phyloP scores from a whole-genome alignment of 1,140 invertebrate genomes.

The Lysiphlebus fabarum region DNA sequence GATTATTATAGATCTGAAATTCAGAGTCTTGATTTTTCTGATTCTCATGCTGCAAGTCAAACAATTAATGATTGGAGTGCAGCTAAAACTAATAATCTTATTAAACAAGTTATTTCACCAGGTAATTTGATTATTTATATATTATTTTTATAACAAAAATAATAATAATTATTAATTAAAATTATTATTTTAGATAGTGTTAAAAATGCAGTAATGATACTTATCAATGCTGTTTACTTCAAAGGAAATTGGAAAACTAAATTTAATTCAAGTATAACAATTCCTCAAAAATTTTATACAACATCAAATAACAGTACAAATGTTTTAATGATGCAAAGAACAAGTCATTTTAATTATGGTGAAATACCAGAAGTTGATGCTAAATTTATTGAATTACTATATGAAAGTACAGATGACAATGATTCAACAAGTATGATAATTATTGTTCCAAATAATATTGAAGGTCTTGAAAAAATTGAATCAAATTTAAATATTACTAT shows the following conservation, averaged over 20 bases:
- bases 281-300: conserved; percentile 44
- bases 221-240: conserved; percentile 84
- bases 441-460: conserved; percentile 54
- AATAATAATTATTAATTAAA: too few relatives aligned
- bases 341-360: conserved; percentile 45
- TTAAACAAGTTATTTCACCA: conserved; percentile 63
- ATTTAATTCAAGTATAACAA: conserved; percentile 46
- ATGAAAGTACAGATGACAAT: conserved; percentile 47
- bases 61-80: conserved; percentile 72
- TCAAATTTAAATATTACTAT: conserved; percentile 47
- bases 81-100: conserved; percentile 69
- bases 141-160: background rate
- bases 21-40: conserved; percentile 57
- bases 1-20: conserved; percentile 54
- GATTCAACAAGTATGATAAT: conserved; percentile 59
- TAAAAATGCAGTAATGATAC: conserved; percentile 59
- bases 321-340: conserved; percentile 53
- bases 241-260: conserved; percentile 59
- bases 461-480: conserved; percentile 50
- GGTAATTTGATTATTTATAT: conserved; percentile 29
- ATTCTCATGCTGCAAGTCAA: conserved; percentile 45
- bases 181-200: background rate
- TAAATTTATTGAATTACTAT: conserved; percentile 48
- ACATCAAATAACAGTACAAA: conserved; percentile 42
- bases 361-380: conserved; percentile 43